Base-by-base conservation (phyloP, 2,113 vertebrate species). In the Lasiurus borealis region DNA sequence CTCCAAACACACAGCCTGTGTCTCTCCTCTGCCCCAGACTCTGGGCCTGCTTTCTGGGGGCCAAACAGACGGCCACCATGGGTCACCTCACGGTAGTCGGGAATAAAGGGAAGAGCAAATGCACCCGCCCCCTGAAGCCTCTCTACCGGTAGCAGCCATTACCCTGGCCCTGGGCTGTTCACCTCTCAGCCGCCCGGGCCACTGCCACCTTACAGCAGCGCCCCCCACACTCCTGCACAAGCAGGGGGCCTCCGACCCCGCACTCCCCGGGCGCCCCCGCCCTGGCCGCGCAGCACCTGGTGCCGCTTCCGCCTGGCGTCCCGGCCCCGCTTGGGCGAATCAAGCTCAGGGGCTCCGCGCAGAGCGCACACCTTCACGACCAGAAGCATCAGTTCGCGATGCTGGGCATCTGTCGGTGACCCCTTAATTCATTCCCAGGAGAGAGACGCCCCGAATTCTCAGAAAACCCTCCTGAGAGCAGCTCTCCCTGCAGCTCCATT, bases 151-250 rank as follows among this genome's bases (percentile, higher is more conserved):
- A 14, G 57, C 92, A 68, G 64, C 77, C 13, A 19, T 19, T 5
- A 11, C n/a, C 0, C n/a, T 0, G 4, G 12, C 57, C 66, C 21
- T 1, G 15, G 29, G 9, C 62, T 5, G 5, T 9, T 15, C 50
- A 10, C 6, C 44, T 46, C 76, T 23, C 31, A 27, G 44, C 71
- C 0, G 25, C 13, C 48, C 19, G 2, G n/a, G 27, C 6, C 1
- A 11, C n/a, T 9, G 2, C 2, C 19, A 14, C 78, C 36, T 54
- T 5, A 19, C 21, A 4, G 23, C 18, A 23, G 1, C 59, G 21
- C 40, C n/a, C n/a, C 62, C 59, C 31, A 34, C 34, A 14, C 36
- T 48, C 73, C 44, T 1, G 7, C 9, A 23, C 1, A 3, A 72
- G 19, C 75, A n/a, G 1, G 15, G 29, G 11, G 11, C n/a, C 77